Base-by-base conservation (phyloP, 1,140 invertebrate species). In the Cotesia typhae region DNA sequence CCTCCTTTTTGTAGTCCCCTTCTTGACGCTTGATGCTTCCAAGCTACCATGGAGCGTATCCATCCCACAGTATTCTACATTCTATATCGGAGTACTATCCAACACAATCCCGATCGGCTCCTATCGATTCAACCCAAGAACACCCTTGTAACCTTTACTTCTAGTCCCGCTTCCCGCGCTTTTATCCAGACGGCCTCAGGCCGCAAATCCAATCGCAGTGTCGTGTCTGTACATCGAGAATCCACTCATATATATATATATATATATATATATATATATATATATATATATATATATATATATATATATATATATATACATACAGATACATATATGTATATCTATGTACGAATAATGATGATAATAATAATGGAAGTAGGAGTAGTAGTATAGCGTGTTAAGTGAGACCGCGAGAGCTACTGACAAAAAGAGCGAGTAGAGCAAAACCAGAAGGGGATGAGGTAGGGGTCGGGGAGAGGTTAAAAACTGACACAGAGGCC, bases 151-250 rank as follows among this genome's bases (percentile, higher is more conserved):
- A 7, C 35, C 63, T 65, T 28, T 28, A 28, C 28, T 28, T 28
- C 28, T 28, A 28, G 28, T 28, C 28, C 28, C 28, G 28, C 28
- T 28, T 20, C 35, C 38, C 41, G 51, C 17, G 36, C 66, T 53
- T 36, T 53, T 55, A 55, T 28, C 53, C 66, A 67, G 14, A 20
- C 41, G 66, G 51, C 51, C 51, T 12, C 51, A 67, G 47, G 51
- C 17, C 51, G 51, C 66, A 67, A 67, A 67, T 67, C 66, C 41
- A 67, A 67, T 67, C 66, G 66, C 41, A 36, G 14, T 12, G 28
- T 9, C 6, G 17, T 28, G 36, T 52, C 41, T 36, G n/a, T 28
- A 28, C 28, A 28, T 28, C 28, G 28, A 28, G 28, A 28, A 28
- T 28, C 28, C 36, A 38, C 10, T n/a, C 37, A 37, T 35, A 61